phyloP scores from a whole-genome alignment of 2,797 vertebrate genomes.

The Aulostomus chinensis region DNA sequence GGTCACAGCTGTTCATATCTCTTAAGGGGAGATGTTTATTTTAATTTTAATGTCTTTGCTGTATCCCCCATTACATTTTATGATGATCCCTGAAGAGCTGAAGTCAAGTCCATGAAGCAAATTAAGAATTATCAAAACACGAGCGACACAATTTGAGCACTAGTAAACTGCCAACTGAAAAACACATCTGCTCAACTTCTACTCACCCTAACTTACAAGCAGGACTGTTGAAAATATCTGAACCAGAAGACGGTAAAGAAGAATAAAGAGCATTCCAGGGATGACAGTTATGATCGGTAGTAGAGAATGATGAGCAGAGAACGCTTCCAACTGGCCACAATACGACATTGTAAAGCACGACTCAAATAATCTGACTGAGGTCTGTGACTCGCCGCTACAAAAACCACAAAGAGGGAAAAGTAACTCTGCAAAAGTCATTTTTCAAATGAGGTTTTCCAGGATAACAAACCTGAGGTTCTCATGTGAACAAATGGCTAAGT shows the following conservation, averaged over 20 bases:
- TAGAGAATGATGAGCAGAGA: constrained; percentile 70
- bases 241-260: constrained; percentile 36
- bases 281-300: constrained; percentile 72
- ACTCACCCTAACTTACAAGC: constrained; percentile 21
- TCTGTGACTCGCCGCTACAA: constrained; percentile 56
- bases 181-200: constrained; percentile 26
- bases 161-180: constrained; percentile 36
- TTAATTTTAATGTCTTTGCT: too few relatives aligned
- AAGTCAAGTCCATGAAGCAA: too few relatives aligned
- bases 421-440: constrained; percentile 66
- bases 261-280: constrained; percentile 57
- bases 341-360: constrained; percentile 56
- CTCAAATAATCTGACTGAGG: constrained; percentile 48
- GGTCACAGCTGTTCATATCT: too few relatives aligned
- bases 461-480: constrained; percentile 66
- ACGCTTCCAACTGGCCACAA: constrained; percentile 53
- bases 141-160: too few relatives aligned
- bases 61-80: too few relatives aligned
- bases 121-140: too few relatives aligned
- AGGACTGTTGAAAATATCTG: constrained; percentile 53
- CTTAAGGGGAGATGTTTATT: too few relatives aligned
- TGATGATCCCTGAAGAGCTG: too few relatives aligned
- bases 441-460: constrained; percentile 70
- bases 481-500: constrained; percentile 52
- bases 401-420: constrained; percentile 65